These are phyloP conservation scores for Chloropsis hardwickii DNA, from an alignment of 2,113 vertebrate genomes.

Conservation along the genomic window DNA sequence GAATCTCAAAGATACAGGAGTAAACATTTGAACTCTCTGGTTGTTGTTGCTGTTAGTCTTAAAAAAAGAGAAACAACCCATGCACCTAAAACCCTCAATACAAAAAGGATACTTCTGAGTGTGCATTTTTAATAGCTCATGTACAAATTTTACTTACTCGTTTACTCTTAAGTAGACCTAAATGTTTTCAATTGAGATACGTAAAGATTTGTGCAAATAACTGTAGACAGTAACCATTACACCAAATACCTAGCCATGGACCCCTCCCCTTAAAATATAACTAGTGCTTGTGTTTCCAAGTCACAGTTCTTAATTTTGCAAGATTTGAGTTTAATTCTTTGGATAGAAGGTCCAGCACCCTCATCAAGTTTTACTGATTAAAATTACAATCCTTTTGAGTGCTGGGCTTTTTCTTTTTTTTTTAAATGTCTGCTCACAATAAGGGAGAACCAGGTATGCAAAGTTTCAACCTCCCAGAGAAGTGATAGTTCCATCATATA, in stretches of 20 bases:
- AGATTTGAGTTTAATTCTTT: not conserved
- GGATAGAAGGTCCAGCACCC: not conserved
- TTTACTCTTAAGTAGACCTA: not conserved
- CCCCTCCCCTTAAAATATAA: not conserved
- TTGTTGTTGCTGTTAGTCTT: not conserved
- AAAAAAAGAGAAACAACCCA: fast-evolving
- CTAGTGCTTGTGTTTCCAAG: not conserved
- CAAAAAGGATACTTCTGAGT: not conserved
- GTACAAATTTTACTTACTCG: not conserved
- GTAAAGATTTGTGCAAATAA: not conserved
- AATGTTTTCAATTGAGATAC: not conserved
- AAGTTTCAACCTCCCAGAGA: not conserved
- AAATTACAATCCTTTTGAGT: not conserved
- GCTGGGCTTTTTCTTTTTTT: not conserved
- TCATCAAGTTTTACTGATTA: not conserved
- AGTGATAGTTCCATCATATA: not conserved
- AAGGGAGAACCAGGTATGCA: not conserved
- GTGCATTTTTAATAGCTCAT: not conserved
- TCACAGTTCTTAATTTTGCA: not conserved
- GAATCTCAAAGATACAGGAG: not conserved
- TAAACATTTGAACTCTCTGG: not conserved
- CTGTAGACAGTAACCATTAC: too few species aligned
- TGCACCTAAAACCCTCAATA: not conserved
- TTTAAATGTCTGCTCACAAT: not conserved
- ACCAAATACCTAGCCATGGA: not conserved